phyloP scores from a whole-genome alignment of 1,140 invertebrate species.

The Paralvinella palmiformis region DNA sequence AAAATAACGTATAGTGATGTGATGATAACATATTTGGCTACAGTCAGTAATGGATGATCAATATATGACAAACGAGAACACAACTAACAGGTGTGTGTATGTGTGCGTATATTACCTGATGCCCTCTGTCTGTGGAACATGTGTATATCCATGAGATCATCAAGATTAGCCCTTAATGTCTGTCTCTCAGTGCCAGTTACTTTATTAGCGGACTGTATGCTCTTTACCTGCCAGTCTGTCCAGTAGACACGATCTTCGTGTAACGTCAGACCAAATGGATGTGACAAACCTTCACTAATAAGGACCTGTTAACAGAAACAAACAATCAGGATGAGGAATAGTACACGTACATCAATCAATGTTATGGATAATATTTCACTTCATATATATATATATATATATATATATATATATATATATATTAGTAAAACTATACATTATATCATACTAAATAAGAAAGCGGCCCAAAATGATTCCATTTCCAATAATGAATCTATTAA shows the following conservation, averaged over 20 bases:
- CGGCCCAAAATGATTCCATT: no score
- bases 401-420: not conserved
- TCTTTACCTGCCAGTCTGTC: constrained; percentile 78
- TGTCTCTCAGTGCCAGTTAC: constrained; percentile 14
- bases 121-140: constrained; percentile 70
- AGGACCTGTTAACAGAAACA: constrained; percentile 29
- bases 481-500: no score
- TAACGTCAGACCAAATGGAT: constrained; percentile 92
- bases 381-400: not conserved
- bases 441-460: no score
- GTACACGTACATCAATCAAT: not conserved
- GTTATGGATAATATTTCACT: not conserved
- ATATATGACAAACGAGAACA: no score
- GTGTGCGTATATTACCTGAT: constrained; percentile 39
- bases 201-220: constrained; percentile 39
- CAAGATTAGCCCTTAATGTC: constrained; percentile 53
- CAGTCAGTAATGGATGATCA: no score
- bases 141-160: constrained; percentile 74
- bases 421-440: not conserved
- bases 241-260: constrained; percentile 90
- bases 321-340: not conserved
- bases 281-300: constrained; percentile 59
- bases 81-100: no score
- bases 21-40: no score
- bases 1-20: no score